Evolutionary conservation across 2,888 invertebrate species (phyloP), one percentile per base, ranked within the genome.

Genomic region (Apamea epomidion): DNA sequence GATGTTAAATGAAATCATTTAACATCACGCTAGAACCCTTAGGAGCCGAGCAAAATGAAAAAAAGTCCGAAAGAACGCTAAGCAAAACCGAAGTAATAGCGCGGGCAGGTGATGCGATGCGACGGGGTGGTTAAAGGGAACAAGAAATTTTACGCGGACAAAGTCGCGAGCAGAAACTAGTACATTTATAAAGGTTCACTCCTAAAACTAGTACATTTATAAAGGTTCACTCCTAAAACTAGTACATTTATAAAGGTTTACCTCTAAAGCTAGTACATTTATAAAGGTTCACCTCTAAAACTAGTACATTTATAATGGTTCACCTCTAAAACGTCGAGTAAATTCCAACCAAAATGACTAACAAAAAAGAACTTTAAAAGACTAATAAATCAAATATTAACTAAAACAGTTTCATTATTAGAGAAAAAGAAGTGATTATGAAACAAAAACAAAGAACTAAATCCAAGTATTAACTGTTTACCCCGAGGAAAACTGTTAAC

Each of bases 361-460:
- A 42, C 51, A 29, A 29, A 58, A 37, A 32, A 51, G 10, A 7
- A 5, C 8, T 37, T 29, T 21, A 21, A 51, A 48, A 21, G 10
- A 32, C 16, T 21, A 29, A 76, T 42, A 51, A 21, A 18, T n/a
- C n/a, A 21, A 58, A 62, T 12, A 51, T 73, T 18, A 70, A 58
- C 21, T 80, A 58, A 37, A 65, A 37, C 37, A 48, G 16, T 18
- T 5, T 12, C 42, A 62, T 58, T 37, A 70, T 68, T 70, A 32
- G 29, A 16, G 51, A 54, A 60, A 51, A 62, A 69, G 32, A 82
- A 69, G 54, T 58, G 51, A 73, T 86, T 83, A 58, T 71, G 54
- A 32, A 74, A 80, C n/a, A 37, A 60, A 86, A 86, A 48, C 58
- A 68, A 79, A 78, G 32, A 77, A 72, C 29, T 54, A 75, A 69